Percentiles rank a stretch among this genome's conserved stretches.
Evolutionary conservation across 1,140 invertebrate genomes (phyloP).

Genomic region (Camponotus pennsylvanicus): DNA sequence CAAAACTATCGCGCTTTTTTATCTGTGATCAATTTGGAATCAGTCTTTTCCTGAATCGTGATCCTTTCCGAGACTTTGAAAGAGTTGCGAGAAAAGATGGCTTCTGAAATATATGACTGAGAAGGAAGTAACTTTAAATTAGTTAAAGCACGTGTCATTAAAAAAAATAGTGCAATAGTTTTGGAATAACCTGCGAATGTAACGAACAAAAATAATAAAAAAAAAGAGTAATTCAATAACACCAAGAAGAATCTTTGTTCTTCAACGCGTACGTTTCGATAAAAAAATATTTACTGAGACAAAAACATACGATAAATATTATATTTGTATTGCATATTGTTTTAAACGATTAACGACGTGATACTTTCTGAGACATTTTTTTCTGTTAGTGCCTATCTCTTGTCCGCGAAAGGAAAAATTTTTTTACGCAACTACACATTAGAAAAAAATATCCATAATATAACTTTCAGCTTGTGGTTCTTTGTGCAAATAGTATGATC

Average conservation of each 20-base stretch:
- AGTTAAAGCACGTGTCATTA: background rate
- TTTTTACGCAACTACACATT: slow-evolving; percentile 50
- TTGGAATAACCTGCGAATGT: slow-evolving; percentile 19
- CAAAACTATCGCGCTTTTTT: slow-evolving; percentile 30
- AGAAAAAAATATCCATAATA: background rate
- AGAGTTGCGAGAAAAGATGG: background rate
- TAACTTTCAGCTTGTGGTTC: slow-evolving; percentile 49
- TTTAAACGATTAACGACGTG: background rate
- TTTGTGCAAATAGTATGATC: slow-evolving; percentile 38
- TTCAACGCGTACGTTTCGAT: slow-evolving; percentile 2
- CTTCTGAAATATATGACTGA: background rate
- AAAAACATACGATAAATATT: background rate
- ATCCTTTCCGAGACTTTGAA: slow-evolving; percentile 18
- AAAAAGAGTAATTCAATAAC: slow-evolving; percentile 5
- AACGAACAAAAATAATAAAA: background rate
- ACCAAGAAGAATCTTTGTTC: slow-evolving; percentile 29
- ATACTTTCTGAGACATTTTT: background rate
- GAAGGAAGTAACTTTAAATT: slow-evolving; percentile 8
- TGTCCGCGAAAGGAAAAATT: slow-evolving; percentile 15
- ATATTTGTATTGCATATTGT: background rate
- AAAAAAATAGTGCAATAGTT: slow-evolving; percentile 21
- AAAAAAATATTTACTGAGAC: background rate
- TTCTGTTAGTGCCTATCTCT: slow-evolving; percentile 63
- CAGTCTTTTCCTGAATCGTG: slow-evolving; percentile 15
- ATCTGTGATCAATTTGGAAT: slow-evolving; percentile 33